Conservation (phyloP, 2,888 invertebrate genomes). For the Oxycera nigricornis region DNA sequence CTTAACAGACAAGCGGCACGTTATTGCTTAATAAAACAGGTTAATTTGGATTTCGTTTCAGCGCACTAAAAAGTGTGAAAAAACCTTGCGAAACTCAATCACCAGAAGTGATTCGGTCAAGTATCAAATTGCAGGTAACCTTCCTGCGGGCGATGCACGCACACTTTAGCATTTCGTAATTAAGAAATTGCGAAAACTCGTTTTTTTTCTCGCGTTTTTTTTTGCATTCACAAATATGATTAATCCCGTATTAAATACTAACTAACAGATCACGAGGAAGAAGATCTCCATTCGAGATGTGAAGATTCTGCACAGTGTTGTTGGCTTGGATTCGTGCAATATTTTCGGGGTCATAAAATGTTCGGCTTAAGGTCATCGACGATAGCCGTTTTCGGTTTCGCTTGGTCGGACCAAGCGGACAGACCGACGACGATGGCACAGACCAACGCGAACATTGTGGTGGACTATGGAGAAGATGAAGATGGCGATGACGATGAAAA, state of each 20-base stretch:
- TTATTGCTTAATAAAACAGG: too few species aligned
- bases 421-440: not conserved
- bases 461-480: conserved; percentile 16
- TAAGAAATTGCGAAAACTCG: conserved; percentile 3
- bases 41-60: too few species aligned
- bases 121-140: not conserved
- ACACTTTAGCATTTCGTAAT: conserved; percentile 1
- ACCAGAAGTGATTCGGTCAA: not conserved
- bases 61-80: too few species aligned
- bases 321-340: not conserved
- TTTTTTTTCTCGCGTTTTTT: not conserved
- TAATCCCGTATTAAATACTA: conserved; percentile 2
- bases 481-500: conserved; percentile 6
- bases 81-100: not conserved
- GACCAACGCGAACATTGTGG: conserved; percentile 14
- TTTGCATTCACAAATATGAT: not conserved
- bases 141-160: conserved; percentile 18
- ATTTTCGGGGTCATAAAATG: not conserved
- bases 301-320: not conserved
- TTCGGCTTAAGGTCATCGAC: conserved; percentile 20
- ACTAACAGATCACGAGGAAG: not conserved
- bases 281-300: not conserved
- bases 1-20: too few species aligned
- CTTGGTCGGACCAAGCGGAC: not conserved
- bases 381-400: conserved; percentile 5